Evolutionary conservation across 2,888 invertebrate species (phyloP).

Genomic region (Stenodera caucasica): DNA sequence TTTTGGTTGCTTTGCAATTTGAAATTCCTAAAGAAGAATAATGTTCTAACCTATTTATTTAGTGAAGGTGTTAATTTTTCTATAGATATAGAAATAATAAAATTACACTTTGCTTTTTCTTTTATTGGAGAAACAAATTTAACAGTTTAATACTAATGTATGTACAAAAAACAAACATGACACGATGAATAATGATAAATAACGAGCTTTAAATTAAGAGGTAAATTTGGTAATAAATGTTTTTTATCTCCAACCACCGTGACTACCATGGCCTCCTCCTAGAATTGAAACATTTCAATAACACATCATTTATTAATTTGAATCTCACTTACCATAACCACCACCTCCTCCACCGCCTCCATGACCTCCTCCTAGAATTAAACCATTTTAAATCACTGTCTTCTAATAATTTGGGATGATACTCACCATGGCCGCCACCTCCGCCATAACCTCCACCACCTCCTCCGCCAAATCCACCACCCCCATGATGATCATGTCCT

Average conservation of each 20-base stretch:
- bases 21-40: conserved; percentile 48
- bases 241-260: conserved; percentile 24
- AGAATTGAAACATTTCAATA: too few relatives aligned
- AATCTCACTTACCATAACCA: too few relatives aligned
- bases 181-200: conserved; percentile 35
- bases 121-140: conserved; percentile 18
- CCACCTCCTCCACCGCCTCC: conserved; percentile 17
- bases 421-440: too few relatives aligned
- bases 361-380: conserved; percentile 14
- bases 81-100: neutral
- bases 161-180: conserved; percentile 32
- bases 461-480: conserved; percentile 23
- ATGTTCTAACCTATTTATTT: neutral
- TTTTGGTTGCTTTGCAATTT: conserved; percentile 54
- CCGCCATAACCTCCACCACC: conserved; percentile 19
- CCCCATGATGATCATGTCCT: conserved; percentile 16
- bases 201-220: conserved; percentile 18
- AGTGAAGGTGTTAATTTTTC: neutral
- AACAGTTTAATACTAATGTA: conserved; percentile 20
- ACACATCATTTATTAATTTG: too few relatives aligned
- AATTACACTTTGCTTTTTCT: conserved; percentile 1
- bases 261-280: conserved; percentile 1
- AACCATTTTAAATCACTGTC: too few relatives aligned
- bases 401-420: too few relatives aligned
- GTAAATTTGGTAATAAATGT: conserved; percentile 17